Conservation (phyloP, 2,888 invertebrate species). For the Ariolimax columbianus region DNA sequence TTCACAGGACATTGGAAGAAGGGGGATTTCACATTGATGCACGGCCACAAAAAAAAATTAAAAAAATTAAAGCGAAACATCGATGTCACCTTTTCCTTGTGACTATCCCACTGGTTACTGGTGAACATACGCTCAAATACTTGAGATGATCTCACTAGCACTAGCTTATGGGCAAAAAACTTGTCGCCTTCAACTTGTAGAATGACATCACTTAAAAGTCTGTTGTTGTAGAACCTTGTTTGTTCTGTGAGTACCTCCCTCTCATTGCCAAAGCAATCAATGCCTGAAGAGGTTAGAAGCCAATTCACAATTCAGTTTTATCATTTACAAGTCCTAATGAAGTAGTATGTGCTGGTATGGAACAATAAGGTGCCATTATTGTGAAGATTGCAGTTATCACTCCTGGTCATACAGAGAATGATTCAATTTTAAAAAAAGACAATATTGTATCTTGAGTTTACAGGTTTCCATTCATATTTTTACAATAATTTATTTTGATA, state of each 20-base stretch:
- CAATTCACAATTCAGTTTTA: neutral
- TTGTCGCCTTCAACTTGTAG: conserved; percentile 77
- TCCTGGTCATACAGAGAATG: no score
- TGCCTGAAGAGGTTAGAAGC: conserved; percentile 48
- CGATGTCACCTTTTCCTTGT: conserved; percentile 46
- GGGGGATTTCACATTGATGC: no score
- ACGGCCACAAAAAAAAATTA: no score
- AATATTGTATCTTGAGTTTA: no score
- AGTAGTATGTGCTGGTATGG: no score
- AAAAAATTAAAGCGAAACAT: neutral
- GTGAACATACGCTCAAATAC: conserved; percentile 80
- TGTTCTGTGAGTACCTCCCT: conserved; percentile 65
- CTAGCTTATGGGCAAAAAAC: conserved; percentile 79
- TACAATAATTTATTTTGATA: no score
- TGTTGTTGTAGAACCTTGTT: conserved; percentile 70
- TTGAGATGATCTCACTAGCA: conserved; percentile 79
- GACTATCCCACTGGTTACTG: conserved; percentile 74
- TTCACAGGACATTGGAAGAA: no score
- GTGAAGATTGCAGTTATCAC: no score
- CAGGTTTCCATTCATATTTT: no score
- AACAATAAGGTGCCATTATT: no score
- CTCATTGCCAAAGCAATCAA: conserved; percentile 73
- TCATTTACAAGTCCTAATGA: no score
- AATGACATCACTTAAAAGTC: conserved; percentile 68
- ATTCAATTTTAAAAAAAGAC: no score